Percentiles rank a stretch among this genome's conserved stretches.
Conservation (phyloP, 2,113 vertebrate species). For the Oostethus manadensis region DNA sequence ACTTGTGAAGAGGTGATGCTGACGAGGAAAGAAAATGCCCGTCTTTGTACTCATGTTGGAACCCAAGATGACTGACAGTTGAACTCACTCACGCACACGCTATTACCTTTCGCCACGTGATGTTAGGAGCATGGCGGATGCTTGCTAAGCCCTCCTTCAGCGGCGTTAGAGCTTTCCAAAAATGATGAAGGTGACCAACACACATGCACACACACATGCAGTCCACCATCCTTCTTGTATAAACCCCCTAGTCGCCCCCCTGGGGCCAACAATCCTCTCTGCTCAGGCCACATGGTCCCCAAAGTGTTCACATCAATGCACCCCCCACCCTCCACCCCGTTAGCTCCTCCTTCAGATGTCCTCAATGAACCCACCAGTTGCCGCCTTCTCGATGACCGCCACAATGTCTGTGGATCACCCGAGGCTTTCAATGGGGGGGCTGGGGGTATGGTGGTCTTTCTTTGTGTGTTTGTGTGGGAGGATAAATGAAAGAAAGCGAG, state of each 20-base stretch:
- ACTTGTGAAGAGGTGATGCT: slow-evolving; percentile 10
- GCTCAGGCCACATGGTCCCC: slow-evolving; percentile 15
- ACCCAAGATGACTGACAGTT: neutral
- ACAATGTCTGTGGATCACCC: slow-evolving; percentile 48
- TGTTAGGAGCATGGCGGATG: neutral
- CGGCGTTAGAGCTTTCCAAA: neutral
- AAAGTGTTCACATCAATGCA: slow-evolving; percentile 24
- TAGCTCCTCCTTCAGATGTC: slow-evolving; percentile 33
- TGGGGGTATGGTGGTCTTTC: neutral
- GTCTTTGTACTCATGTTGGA: slow-evolving; percentile 3
- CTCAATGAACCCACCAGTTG: slow-evolving; percentile 43
- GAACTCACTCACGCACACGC: neutral
- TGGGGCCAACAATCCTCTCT: slow-evolving; percentile 12
- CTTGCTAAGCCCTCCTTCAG: neutral
- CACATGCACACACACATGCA: neutral
- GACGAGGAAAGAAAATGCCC: slow-evolving; percentile 6
- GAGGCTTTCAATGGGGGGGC: slow-evolving; percentile 20
- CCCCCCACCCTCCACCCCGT: slow-evolving; percentile 23
- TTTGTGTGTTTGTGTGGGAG: neutral
- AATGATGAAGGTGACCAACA: neutral
- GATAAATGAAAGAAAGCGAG: neutral
- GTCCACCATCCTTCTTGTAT: too few species aligned
- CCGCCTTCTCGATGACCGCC: slow-evolving; percentile 25
- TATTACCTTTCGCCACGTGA: neutral
- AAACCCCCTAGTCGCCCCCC: slow-evolving; percentile 1